Evolutionary conservation across 2,797 vertebrate genomes (phyloP), one percentile per base, ranked within the genome.

Genomic region (Eurystomus glaucurus): DNA sequence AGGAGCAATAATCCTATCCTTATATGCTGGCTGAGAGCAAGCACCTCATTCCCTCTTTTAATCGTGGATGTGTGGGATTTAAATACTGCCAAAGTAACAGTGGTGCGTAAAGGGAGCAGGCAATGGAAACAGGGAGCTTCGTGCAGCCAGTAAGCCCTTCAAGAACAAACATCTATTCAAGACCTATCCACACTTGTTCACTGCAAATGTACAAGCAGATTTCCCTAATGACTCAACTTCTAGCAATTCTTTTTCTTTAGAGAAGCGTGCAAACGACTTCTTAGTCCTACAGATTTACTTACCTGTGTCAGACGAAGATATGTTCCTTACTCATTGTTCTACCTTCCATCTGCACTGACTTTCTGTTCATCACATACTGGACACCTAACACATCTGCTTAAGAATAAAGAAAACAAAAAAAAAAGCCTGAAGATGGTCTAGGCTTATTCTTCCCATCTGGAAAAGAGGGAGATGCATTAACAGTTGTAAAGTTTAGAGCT

Each of bases 1-100:
- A 88, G 89, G 94, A 95, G 87, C 96, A 97, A 96, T 77, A 93
- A 88, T 93, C 75, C 81, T 62, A 64, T 33, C 54, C 79, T 50
- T 57, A 39, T 5, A 58, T 0, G 18, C 31, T 37, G 83, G 52
- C 41, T 46, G 41, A 57, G 21, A 95, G 33, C 10, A 43, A 93
- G 87, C 41, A 85, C 57, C 33, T 90, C 28, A 62, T 79, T 87
- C 81, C 35, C 35, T 92, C 33, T 29, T 82, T 94, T 75, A 88
- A 81, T 91, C 68, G 48, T 3, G 17, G 52, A 46, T 26, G 52
- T 0, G 64, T 80, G 87, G 78, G 75, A 90, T 50, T 93, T 79
- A 90, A 88, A 85, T 74, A 70, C 23, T 69, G 51, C 54, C 33
- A 83, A 95, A 88, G 90, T 71, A 95, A 93, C 3, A 48, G 64